Evolutionary conservation across 2,888 invertebrate genomes (phyloP).

Genomic region (Sesia bembeciformis): DNA sequence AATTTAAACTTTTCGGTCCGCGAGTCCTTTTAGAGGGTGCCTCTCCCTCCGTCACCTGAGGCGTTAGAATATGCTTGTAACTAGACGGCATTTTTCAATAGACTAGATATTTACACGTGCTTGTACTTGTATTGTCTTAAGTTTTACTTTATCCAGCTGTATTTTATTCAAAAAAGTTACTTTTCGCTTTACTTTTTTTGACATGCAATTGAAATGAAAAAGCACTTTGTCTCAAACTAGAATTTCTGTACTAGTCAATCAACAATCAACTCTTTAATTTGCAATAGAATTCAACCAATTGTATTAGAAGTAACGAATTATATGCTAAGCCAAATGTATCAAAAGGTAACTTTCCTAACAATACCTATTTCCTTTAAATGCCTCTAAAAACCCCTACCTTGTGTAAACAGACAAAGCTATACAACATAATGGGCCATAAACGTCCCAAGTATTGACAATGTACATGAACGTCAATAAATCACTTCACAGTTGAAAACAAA

Average conservation of each 20-base stretch:
- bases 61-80: conserved; percentile 41
- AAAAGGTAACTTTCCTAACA: no score
- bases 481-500: conserved; percentile 17
- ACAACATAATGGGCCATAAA: not conserved
- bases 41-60: conserved; percentile 59
- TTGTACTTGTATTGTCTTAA: not conserved
- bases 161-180: no score
- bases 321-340: no score
- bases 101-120: conserved; percentile 12
- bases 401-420: not conserved
- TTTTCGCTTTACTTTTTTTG: no score
- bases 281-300: no score
- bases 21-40: conserved; percentile 35
- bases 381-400: not conserved
- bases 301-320: no score
- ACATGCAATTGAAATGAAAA: no score
- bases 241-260: no score
- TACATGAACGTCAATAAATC: conserved; percentile 12
- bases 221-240: no score
- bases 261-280: no score
- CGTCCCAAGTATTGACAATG: not conserved
- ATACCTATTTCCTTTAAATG: not conserved
- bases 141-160: not conserved
- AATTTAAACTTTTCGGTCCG: conserved; percentile 72
- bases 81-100: conserved; percentile 51